Evolutionary conservation across 2,888 invertebrate genomes (phyloP).

Genomic region (Heliconius aoede): DNA sequence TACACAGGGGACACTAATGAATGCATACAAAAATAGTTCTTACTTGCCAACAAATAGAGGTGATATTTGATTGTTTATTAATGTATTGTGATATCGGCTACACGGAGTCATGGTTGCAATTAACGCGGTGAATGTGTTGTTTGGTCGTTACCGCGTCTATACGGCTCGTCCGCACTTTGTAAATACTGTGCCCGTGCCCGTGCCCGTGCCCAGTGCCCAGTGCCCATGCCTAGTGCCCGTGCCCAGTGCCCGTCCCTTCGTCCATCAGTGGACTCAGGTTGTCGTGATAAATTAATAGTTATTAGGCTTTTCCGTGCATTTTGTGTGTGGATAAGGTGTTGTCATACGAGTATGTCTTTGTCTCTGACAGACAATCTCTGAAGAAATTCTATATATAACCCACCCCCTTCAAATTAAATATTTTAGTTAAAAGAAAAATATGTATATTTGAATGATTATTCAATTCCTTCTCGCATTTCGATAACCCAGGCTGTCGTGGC

Average conservation of each 20-base stretch:
- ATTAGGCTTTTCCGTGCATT: neutral
- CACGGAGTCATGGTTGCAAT: constrained; percentile 49
- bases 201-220: neutral
- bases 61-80: constrained; percentile 29
- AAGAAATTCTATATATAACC: no score
- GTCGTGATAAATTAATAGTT: constrained; percentile 2
- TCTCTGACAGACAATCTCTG: no score
- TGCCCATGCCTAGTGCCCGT: no score
- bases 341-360: neutral
- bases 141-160: constrained; percentile 48
- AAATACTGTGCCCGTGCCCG: constrained; percentile 29
- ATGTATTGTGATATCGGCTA: constrained; percentile 37
- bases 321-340: neutral
- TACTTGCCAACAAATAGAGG: constrained; percentile 20
- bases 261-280: constrained; percentile 10
- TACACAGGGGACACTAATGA: constrained; percentile 36
- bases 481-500: no score
- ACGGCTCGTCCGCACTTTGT: constrained; percentile 45
- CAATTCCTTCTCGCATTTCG: no score
- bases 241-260: constrained; percentile 19
- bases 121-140: constrained; percentile 50
- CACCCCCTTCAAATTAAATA: no score
- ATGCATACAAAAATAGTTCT: constrained; percentile 22
- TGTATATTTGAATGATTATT: no score
- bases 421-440: no score